Conservation (phyloP, 2,797 vertebrate species). For the Acrossocheilus wenchowensis region DNA sequence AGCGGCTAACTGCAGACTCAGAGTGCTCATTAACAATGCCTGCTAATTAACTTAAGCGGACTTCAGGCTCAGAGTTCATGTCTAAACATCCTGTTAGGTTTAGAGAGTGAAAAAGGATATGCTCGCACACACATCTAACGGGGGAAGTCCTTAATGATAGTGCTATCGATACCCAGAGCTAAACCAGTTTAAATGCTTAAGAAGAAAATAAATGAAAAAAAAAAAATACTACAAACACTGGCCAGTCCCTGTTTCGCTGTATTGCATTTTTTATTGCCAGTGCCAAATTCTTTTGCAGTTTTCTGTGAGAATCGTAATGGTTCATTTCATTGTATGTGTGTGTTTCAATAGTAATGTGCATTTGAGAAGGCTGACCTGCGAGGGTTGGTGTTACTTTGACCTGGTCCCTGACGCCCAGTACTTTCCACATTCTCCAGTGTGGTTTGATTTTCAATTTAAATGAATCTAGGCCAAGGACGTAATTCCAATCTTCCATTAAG, state of each 20-base stretch:
- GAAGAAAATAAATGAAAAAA: not conserved
- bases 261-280: not conserved
- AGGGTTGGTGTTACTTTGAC: constrained; percentile 29
- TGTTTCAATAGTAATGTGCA: constrained; percentile 1
- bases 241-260: not conserved
- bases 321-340: not conserved
- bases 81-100: constrained; percentile 36
- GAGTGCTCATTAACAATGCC: constrained; percentile 28
- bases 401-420: not conserved
- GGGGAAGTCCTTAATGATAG: not conserved
- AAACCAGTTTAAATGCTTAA: not conserved
- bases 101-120: constrained; percentile 20
- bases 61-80: constrained; percentile 16
- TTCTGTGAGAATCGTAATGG: not conserved
- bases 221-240: not conserved
- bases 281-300: not conserved
- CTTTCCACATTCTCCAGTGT: not conserved
- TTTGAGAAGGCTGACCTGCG: constrained; percentile 15
- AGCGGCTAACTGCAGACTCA: constrained; percentile 19
- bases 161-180: not conserved
- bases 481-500: not conserved
- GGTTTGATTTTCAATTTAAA: not conserved
- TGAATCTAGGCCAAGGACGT: not conserved
- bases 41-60: constrained; percentile 51
- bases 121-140: not conserved